Evolutionary conservation across 2,797 vertebrate genomes (phyloP), one percentile per base, ranked within the genome.

Genomic region (Eurystomus glaucurus): DNA sequence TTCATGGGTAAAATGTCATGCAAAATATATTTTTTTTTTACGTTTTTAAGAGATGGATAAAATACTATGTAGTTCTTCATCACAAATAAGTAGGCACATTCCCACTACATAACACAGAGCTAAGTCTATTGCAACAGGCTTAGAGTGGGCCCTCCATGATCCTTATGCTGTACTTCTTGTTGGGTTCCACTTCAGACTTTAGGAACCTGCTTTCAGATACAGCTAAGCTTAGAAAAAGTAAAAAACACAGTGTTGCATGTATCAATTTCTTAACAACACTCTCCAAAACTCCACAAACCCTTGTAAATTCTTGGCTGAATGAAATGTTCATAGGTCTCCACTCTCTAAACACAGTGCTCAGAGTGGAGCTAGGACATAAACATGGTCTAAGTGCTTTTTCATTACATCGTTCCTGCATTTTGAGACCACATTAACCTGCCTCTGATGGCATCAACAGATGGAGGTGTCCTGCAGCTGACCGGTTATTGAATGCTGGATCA

Each of bases 61-160:
- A 88, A 80, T 52, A 33, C 4, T 25, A 14, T 11, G 22, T 16
- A 64, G 29, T 20, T 64, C 35, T 81, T 87, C 9, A 69, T 41
- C 9, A n/a, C 28, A 0, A 78, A 78, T 17, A 72, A 77, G 51
- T 4, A 57, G 46, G n/a, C 13, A 81, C 3, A 58, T 37, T 68
- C 21, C 22, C 16, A 31, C 20, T 35, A 20, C 5, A 31, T 29
- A 82, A 50, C 85, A 12, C 4, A 58, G 31, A 75, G 12, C 18
- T 23, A 61, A 37, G 20, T 37, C 21, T 64, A n/a, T 23, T 84
- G 39, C 10, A 89, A 39, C 10, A 61, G 28, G 41, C n/a, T 52
- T 61, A 58, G 14, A 62, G 48, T 14, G 10, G 31, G 28, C 5
- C 26, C 77, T 81, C 15, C 14, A 33, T 0, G 0, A 64, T 77